Evolutionary conservation across 2,888 invertebrate species (phyloP).

Genomic region (Lamellibrachia columna): DNA sequence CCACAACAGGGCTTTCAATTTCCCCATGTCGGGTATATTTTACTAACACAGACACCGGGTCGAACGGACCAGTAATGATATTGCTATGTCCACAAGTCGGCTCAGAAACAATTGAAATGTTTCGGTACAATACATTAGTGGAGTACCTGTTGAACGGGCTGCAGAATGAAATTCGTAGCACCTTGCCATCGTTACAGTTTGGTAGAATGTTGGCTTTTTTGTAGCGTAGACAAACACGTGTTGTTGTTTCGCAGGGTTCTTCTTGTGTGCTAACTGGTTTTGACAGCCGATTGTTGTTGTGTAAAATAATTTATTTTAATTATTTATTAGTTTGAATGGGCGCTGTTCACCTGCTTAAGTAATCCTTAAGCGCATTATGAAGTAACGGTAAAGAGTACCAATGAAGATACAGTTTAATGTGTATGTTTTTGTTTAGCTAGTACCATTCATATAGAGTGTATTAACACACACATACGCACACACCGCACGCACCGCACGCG

Average conservation of each 20-base stretch:
- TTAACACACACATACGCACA: no score
- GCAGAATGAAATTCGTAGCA: background rate
- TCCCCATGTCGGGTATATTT: no score
- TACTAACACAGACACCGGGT: no score
- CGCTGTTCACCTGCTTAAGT: background rate
- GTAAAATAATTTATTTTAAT: background rate
- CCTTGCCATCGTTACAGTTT: background rate
- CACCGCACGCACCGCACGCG: no score
- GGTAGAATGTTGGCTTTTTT: background rate
- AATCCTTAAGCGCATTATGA: background rate
- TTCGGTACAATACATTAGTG: background rate
- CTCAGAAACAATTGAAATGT: background rate
- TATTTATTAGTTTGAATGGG: background rate
- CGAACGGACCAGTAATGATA: background rate
- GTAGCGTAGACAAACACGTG: background rate
- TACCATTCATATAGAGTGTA: no score
- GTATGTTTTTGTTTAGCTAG: no score
- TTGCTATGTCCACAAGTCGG: background rate
- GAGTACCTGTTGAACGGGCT: background rate
- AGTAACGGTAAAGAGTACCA: no score
- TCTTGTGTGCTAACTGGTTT: background rate
- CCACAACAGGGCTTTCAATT: no score
- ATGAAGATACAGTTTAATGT: no score
- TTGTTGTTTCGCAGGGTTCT: background rate
- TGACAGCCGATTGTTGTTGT: background rate